Evolutionary conservation across 1,140 invertebrate genomes (phyloP).

Genomic region (Chironomus striatipennis): DNA sequence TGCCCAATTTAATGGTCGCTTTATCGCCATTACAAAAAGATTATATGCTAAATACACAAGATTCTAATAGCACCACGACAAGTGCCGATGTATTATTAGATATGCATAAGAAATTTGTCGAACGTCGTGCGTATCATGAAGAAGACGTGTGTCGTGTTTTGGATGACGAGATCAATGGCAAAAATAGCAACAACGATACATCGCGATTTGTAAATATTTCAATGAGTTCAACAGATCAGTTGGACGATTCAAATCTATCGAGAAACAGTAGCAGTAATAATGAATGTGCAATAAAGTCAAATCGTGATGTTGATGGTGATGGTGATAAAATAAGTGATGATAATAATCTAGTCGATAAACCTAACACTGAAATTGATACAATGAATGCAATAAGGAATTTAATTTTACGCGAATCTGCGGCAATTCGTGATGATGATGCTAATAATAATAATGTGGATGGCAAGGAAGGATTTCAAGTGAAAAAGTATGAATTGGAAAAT

Average conservation of each 20-base stretch:
- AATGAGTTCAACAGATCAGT: slow-evolving; percentile 35
- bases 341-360: background rate
- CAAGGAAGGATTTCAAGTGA: slow-evolving; percentile 30
- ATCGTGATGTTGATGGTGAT: slow-evolving; percentile 4
- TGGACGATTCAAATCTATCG: slow-evolving; percentile 32
- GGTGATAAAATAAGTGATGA: background rate
- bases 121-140: slow-evolving; percentile 51
- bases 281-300: slow-evolving; percentile 33
- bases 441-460: background rate
- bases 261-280: slow-evolving; percentile 31
- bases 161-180: slow-evolving; percentile 32
- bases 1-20: slow-evolving; percentile 53
- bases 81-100: slow-evolving; percentile 52
- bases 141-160: slow-evolving; percentile 30
- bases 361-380: background rate
- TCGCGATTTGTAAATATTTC: no score
- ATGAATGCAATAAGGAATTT: background rate
- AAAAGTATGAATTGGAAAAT: slow-evolving; percentile 53
- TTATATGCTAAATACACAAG: slow-evolving; percentile 42
- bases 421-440: background rate
- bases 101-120: slow-evolving; percentile 56
- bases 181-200: slow-evolving; percentile 29
- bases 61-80: slow-evolving; percentile 33
- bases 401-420: background rate
- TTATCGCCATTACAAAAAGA: slow-evolving; percentile 61